Conservation (phyloP, 2,113 vertebrate species). For the Benitochromis conjunctus region DNA sequence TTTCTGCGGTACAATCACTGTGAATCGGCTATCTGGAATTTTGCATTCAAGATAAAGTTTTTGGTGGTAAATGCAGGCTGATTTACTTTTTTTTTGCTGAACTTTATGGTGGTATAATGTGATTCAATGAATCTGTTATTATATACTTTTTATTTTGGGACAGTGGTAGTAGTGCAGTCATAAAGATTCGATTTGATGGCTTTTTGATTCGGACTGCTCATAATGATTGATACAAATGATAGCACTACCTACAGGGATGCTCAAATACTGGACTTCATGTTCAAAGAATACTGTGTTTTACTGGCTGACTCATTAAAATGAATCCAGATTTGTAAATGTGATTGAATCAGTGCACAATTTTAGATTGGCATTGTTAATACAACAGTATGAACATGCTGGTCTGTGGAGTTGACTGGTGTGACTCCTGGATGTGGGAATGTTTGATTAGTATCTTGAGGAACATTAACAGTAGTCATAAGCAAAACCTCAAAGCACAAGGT, state of each 20-base stretch:
- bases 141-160: neutral
- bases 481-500: neutral
- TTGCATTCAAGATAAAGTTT: neutral
- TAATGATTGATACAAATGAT: neutral
- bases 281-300: neutral
- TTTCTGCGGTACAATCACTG: neutral
- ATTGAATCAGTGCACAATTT: neutral
- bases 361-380: neutral
- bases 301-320: neutral
- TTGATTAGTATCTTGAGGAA: neutral
- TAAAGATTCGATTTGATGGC: neutral
- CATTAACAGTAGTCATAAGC: fast-evolving
- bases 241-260: neutral
- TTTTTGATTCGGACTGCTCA: neutral
- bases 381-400: neutral
- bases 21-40: neutral
- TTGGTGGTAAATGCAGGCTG: neutral
- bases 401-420: neutral
- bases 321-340: neutral
- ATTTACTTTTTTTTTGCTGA: neutral
- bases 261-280: neutral
- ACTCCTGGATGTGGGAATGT: neutral
- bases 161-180: neutral
- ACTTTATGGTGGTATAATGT: neutral
- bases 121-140: neutral